Evolutionary conservation across 2,888 invertebrate species (phyloP).

Genomic region (Cosmia pyralina): DNA sequence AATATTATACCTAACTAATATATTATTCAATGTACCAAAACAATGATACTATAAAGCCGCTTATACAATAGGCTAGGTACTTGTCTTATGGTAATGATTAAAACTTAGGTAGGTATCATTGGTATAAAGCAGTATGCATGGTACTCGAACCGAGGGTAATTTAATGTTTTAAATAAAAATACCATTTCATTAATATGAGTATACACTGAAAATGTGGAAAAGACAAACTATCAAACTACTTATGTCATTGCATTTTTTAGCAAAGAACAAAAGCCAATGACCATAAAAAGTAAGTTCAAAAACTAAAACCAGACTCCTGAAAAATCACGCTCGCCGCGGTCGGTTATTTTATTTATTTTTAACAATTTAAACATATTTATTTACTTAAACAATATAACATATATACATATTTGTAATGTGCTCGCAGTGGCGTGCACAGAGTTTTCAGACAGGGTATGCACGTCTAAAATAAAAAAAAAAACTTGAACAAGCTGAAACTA

Average conservation of each 20-base stretch:
- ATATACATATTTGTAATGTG: too few species aligned
- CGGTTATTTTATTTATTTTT: too few species aligned
- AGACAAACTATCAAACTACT: background rate
- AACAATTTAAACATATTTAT: too few species aligned
- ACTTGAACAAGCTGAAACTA: too few species aligned
- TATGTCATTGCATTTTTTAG: background rate
- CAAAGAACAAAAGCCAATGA: background rate
- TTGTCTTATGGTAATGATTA: background rate
- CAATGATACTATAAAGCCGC: slow-evolving; percentile 17
- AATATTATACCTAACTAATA: background rate
- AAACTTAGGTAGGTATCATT: slow-evolving; percentile 16
- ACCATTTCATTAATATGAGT: background rate
- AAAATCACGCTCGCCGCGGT: too few species aligned
- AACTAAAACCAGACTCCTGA: too few species aligned
- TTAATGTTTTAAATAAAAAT: background rate
- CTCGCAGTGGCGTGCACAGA: too few species aligned
- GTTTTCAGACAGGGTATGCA: too few species aligned
- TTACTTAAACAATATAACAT: too few species aligned
- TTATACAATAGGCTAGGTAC: slow-evolving; percentile 7
- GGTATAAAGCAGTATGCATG: background rate
- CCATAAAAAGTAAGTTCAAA: too few species aligned
- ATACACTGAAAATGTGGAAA: background rate
- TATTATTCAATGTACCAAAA: slow-evolving; percentile 19
- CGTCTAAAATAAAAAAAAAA: too few species aligned
- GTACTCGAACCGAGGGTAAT: background rate